Evolutionary conservation across 2,888 invertebrate genomes (phyloP).

Genomic region (Tinea pellionella): DNA sequence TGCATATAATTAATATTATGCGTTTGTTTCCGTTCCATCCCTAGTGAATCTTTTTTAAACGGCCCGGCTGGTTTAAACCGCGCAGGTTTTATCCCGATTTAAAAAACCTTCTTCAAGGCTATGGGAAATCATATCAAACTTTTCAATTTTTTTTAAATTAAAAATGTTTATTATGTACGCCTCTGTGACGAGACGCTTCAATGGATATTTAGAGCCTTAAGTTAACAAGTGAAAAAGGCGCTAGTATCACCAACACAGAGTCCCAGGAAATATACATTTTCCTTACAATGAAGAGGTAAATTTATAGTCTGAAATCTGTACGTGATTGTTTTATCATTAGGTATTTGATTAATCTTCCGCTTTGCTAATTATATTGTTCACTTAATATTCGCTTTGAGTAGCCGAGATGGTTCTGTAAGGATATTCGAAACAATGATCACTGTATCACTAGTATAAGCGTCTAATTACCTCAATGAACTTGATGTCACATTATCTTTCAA

Average conservation of each 20-base stretch:
- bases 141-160: too few relatives aligned
- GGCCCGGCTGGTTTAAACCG: too few relatives aligned
- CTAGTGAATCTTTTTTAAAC: too few relatives aligned
- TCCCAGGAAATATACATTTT: not conserved
- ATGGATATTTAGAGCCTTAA: too few relatives aligned
- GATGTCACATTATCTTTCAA: not conserved
- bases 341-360: not conserved
- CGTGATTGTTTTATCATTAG: constrained; percentile 5
- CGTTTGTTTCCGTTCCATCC: too few relatives aligned
- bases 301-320: not conserved
- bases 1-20: too few relatives aligned
- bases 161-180: too few relatives aligned
- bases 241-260: not conserved
- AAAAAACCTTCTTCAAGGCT: too few relatives aligned
- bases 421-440: not conserved
- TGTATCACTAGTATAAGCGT: not conserved
- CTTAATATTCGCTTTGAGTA: not conserved
- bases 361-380: not conserved
- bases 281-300: not conserved
- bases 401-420: not conserved
- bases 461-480: not conserved
- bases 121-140: too few relatives aligned
- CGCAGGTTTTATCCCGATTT: too few relatives aligned
- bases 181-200: too few relatives aligned
- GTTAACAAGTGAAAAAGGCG: too few relatives aligned